phyloP scores from a whole-genome alignment of 53 echinoderm and acorn worm species.

The Zoroaster sp. region DNA sequence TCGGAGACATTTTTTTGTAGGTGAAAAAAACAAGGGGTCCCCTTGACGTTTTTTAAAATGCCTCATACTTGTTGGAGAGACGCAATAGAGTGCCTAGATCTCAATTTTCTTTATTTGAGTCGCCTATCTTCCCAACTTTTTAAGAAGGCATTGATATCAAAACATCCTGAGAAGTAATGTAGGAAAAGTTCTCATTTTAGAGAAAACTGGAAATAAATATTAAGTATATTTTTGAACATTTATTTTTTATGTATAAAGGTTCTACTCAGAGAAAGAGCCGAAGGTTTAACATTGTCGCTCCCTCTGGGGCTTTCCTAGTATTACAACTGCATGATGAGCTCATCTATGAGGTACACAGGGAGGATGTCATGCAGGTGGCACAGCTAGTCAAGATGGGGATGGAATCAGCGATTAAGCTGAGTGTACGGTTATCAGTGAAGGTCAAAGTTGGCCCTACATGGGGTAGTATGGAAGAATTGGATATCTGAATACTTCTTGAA shows the following conservation, averaged over 20 bases:
- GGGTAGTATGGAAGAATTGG: slow-evolving; percentile 80
- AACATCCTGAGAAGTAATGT: no score
- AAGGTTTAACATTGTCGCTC: slow-evolving; percentile 25
- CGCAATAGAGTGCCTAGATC: no score
- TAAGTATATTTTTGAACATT: no score
- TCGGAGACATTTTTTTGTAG: no score
- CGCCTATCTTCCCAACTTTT: no score
- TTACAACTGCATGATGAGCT: slow-evolving; percentile 97
- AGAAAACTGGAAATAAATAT: no score
- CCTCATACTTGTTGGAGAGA: no score
- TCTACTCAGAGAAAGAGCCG: neutral
- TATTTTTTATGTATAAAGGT: neutral
- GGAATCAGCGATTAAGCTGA: slow-evolving; percentile 85
- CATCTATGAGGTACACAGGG: slow-evolving; percentile 94
- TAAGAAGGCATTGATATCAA: no score
- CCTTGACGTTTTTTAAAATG: no score
- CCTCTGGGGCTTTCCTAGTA: slow-evolving; percentile 91
- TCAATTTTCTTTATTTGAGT: no score
- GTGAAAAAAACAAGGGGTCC: no score
- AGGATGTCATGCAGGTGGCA: slow-evolving; percentile 89
- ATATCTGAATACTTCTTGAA: neutral
- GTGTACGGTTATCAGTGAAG: slow-evolving; percentile 87
- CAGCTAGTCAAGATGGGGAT: slow-evolving; percentile 88
- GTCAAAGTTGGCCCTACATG: slow-evolving; percentile 97
- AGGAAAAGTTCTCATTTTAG: no score